Percentiles rank a stretch among this genome's conserved stretches.
phyloP scores from a whole-genome alignment of 2,888 invertebrate species.

The Troides oblongomaculatus region DNA sequence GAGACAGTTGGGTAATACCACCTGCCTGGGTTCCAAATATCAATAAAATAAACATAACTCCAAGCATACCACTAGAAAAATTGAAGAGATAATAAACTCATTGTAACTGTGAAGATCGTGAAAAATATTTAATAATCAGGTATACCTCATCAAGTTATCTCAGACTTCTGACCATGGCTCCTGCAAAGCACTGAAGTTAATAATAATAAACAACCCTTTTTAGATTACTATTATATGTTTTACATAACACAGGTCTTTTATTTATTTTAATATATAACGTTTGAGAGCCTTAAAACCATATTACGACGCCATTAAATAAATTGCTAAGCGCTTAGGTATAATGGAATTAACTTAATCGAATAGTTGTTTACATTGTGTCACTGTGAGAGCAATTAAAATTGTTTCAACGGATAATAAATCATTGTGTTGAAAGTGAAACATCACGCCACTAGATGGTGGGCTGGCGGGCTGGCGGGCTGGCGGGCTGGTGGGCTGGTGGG shows the following conservation, averaged over 20 bases:
- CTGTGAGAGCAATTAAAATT: constrained; percentile 78
- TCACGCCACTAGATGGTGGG: constrained; percentile 48
- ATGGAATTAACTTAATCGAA: constrained; percentile 79
- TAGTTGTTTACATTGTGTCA: constrained; percentile 80
- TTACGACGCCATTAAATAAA: constrained; percentile 68
- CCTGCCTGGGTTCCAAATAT: no score
- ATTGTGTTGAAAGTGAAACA: constrained; percentile 78
- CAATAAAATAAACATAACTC: no score
- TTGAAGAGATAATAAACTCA: no score
- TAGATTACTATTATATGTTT: not conserved
- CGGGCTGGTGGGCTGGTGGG: no score
- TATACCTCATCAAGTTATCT: no score
- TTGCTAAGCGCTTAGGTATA: constrained; percentile 59
- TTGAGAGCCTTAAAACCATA: constrained; percentile 34
- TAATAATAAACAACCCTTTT: no score
- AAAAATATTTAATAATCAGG: no score
- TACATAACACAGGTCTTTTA: constrained; percentile 6
- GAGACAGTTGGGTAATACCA: no score
- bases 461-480: constrained; percentile 41
- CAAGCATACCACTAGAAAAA: no score
- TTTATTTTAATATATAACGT: constrained; percentile 20
- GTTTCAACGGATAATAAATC: constrained; percentile 77
- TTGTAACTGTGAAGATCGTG: no score
- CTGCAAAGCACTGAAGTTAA: no score
- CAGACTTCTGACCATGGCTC: no score